phyloP scores from a whole-genome alignment of 2,797 vertebrate genomes.

The Dendrocincla fuliginosa region DNA sequence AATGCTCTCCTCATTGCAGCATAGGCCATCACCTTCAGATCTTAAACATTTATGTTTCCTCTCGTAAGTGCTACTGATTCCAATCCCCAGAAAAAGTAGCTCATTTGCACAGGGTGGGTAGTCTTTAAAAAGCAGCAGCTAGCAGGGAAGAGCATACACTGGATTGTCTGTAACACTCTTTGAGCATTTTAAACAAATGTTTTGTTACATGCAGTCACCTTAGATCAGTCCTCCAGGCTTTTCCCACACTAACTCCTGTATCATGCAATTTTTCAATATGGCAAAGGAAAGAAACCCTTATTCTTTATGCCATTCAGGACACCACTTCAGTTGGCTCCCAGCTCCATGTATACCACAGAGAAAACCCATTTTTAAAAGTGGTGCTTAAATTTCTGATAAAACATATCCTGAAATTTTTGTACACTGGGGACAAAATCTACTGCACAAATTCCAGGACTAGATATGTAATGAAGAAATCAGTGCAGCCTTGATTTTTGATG shows the following conservation, averaged over 20 bases:
- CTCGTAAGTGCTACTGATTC: not conserved
- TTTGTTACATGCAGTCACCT: not conserved
- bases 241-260: not conserved
- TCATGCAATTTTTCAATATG: not conserved
- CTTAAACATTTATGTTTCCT: not conserved
- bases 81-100: not conserved
- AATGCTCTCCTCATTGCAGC: not conserved
- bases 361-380: fast-evolving
- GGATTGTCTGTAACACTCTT: not conserved
- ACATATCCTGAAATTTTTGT: not conserved
- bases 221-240: not conserved
- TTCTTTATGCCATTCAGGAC: not conserved
- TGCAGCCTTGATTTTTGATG: not conserved
- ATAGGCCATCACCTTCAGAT: not conserved
- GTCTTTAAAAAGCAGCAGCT: not conserved
- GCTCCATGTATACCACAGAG: not conserved
- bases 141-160: not conserved
- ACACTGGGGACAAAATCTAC: not conserved
- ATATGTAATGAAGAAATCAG: not conserved
- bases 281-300: not conserved
- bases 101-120: not conserved
- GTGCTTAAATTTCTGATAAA: not conserved
- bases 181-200: not conserved
- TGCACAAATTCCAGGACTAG: not conserved
- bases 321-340: not conserved